These are phyloP conservation scores for Sycophila sp. DNA, from an alignment of 1,140 invertebrate genomes.

Conservation along the genomic window DNA sequence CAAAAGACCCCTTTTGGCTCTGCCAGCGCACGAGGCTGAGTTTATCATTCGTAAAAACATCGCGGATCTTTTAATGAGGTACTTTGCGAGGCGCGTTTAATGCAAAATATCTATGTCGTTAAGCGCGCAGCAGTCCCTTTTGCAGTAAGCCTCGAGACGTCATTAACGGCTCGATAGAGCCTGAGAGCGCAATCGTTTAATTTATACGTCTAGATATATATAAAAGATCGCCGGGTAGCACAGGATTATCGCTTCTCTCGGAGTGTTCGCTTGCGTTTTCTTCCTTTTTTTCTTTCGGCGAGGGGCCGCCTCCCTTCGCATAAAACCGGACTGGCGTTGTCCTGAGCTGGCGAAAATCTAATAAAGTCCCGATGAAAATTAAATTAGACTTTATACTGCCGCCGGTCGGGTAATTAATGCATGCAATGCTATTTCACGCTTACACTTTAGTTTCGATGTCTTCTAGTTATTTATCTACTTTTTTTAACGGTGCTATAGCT, in stretches of 20 bases:
- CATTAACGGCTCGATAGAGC: slow-evolving; percentile 22
- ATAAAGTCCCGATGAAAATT: slow-evolving; percentile 8
- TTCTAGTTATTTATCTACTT: not conserved
- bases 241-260: not conserved
- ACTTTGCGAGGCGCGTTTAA: slow-evolving; percentile 32
- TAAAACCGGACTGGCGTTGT: no score
- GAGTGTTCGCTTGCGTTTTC: not conserved
- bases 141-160: not conserved
- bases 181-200: slow-evolving; percentile 10
- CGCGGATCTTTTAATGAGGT: slow-evolving; percentile 28
- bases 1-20: not conserved
- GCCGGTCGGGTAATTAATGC: not conserved
- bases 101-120: slow-evolving; percentile 32
- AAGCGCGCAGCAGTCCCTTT: not conserved
- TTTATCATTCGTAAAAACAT: slow-evolving; percentile 33
- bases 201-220: slow-evolving; percentile 11
- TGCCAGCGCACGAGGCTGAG: not conserved
- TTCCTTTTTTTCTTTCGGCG: no score
- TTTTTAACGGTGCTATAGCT: no score
- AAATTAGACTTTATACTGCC: not conserved
- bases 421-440: not conserved
- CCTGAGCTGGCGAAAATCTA: not conserved
- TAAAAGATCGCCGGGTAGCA: not conserved
- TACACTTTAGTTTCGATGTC: not conserved
- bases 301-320: no score